phyloP scores from a whole-genome alignment of 2,797 vertebrate species.

The Pygocentrus nattereri region DNA sequence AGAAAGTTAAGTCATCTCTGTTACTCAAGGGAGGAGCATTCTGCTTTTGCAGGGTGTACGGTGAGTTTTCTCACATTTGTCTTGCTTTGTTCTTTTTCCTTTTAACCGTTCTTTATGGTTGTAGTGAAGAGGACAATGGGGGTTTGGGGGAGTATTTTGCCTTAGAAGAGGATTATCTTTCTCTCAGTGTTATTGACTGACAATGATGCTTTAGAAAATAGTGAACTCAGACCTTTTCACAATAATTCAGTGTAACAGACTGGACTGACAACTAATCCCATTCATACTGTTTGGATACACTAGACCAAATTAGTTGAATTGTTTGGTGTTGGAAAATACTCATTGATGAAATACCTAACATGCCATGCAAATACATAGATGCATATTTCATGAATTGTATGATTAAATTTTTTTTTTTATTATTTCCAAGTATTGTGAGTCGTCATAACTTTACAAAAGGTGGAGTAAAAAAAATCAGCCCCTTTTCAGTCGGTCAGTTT shows the following conservation, averaged over 20 bases:
- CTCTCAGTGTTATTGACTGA: slow-evolving; percentile 1
- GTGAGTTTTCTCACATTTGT: slow-evolving; percentile 10
- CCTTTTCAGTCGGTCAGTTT: not conserved
- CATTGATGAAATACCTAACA: not conserved
- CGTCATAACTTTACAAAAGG: not conserved
- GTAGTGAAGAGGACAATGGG: slow-evolving; percentile 20
- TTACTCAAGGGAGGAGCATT: not conserved
- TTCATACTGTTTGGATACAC: not conserved
- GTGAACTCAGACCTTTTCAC: not conserved
- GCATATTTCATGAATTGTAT: too few species aligned
- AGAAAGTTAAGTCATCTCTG: not conserved
- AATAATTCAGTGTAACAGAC: not conserved
- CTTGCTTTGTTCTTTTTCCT: slow-evolving; percentile 33
- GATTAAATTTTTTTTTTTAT: not conserved
- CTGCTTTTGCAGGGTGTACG: not conserved
- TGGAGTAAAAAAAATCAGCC: not conserved
- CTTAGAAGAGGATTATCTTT: slow-evolving; percentile 12
- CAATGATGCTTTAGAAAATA: slow-evolving; percentile 30
- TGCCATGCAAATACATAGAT: not conserved
- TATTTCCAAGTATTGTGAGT: too few species aligned
- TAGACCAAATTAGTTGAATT: not conserved
- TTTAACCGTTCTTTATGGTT: slow-evolving; percentile 23
- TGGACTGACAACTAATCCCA: not conserved
- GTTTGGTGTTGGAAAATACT: not conserved
- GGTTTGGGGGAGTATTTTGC: slow-evolving; percentile 5